A percentile compares a stretch with the other conserved stretches of the same genome.
These are phyloP conservation scores for Anastrepha ludens DNA, from an alignment of 1,140 invertebrate genomes.

Conservation along the genomic window DNA sequence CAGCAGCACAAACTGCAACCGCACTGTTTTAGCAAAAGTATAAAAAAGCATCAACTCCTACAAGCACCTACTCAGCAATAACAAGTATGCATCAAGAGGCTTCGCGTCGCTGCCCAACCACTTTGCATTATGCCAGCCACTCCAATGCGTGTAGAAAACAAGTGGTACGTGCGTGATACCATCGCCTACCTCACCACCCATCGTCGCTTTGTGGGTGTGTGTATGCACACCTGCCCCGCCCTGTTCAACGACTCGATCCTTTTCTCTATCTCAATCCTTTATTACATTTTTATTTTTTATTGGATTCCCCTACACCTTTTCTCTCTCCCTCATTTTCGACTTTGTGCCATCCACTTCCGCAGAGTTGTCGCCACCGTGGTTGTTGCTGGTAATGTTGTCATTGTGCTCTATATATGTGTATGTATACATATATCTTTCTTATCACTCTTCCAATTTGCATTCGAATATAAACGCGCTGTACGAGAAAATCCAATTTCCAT, in stretches of 20 bases:
- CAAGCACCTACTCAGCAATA: slow-evolving; percentile 3
- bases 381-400: neutral
- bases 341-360: neutral
- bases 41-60: slow-evolving; percentile 18
- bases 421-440: slow-evolving; percentile 13
- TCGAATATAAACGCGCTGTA: neutral
- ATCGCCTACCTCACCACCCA: slow-evolving; percentile 18
- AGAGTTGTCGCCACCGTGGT: neutral
- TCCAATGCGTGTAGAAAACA: slow-evolving; percentile 3
- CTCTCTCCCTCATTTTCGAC: neutral
- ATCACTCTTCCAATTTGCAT: slow-evolving; percentile 44
- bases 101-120: slow-evolving; percentile 22
- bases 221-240: slow-evolving; percentile 4
- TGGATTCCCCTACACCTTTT: neutral
- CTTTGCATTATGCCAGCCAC: neutral
- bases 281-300: neutral
- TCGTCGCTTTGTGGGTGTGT: neutral
- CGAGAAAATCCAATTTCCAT: slow-evolving; percentile 45
- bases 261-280: neutral
- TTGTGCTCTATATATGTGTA: neutral
- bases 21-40: neutral
- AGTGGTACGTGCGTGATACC: neutral
- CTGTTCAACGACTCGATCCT: neutral
- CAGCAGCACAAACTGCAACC: neutral
- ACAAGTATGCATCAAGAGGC: slow-evolving; percentile 21